Base-by-base conservation (phyloP, 2,797 vertebrate genomes). In the Malurus leucopterus region DNA sequence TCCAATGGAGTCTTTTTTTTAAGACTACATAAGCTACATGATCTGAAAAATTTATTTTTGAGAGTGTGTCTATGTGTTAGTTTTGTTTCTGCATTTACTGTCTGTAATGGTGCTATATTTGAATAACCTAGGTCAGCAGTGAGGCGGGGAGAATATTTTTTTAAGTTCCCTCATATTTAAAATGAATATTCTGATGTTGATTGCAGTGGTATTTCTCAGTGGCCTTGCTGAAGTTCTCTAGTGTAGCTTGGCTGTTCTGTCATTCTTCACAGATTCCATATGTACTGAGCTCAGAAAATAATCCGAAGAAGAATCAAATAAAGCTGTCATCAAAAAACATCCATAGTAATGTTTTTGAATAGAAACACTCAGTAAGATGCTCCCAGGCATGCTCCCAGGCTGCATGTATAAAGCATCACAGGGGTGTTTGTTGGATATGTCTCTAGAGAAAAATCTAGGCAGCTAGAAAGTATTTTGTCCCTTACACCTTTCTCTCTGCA, bases 41-140 rank as follows among this genome's bases (percentile, higher is more conserved):
- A 34, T 58, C n/a, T 78, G 71, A 81, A 84, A 55, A 72, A 51
- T 30, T 64, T 87, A 55, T 76, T 89, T 93, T 79, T 73, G 34
- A 73, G 11, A 55, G 34, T 0, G 0, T 4, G 0, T 12, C 1
- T 68, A 17, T 76, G 38, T 75, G 24, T 71, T 74, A 44, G 47
- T 70, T 91, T 86, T 84, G 57, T 82, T 84, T 63, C 47, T 92
- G 32, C 20, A 8, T 78, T 67, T 86, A 4, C 61, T 76, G 43
- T 67, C 62, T 82, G 27, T 57, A 43, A 6, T 62, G 17, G 13
- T 88, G 44, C 69, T 88, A 38, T 67, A 43, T 82, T 91, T 88
- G 72, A 88, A 80, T 79, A 86, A 76, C 51, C 12, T 57, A 59
- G 72, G 78, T 86, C 75, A 62, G 21, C 43, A 86, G 21, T 73